A percentile compares a stretch with the other conserved stretches of the same genome.
Evolutionary conservation across 2,797 vertebrate genomes (phyloP).

Genomic region (Heliangelus exortis): DNA sequence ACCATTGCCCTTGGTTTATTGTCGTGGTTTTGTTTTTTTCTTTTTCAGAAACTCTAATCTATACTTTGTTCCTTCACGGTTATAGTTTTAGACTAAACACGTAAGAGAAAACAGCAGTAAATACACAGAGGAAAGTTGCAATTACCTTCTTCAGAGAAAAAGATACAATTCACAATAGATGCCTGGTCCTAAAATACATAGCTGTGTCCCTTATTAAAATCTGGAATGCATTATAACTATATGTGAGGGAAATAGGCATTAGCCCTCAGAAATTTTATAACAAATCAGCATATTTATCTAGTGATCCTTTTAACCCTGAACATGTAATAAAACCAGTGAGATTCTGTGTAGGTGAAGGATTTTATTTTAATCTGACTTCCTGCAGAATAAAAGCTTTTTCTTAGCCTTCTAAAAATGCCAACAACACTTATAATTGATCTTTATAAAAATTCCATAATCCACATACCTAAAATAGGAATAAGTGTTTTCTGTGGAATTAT

Average conservation of each 20-base stretch:
- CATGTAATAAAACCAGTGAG: constrained; percentile 39
- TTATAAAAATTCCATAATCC: neutral
- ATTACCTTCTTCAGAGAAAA: constrained; percentile 21
- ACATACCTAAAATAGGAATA: neutral
- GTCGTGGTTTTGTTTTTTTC: neutral
- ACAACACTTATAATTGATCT: constrained; percentile 1
- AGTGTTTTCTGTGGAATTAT: constrained; percentile 9
- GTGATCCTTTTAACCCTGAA: constrained; percentile 45
- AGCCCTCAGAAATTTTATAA: constrained; percentile 40
- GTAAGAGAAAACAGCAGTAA: constrained; percentile 14
- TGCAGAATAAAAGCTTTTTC: constrained; percentile 3
- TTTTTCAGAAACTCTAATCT: constrained; percentile 22
- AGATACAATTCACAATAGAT: constrained; percentile 31
- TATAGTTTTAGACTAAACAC: constrained; percentile 12
- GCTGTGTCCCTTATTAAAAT: constrained; percentile 50
- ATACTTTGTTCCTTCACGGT: neutral
- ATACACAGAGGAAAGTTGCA: neutral
- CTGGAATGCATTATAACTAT: constrained; percentile 15
- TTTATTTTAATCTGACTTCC: constrained; percentile 35
- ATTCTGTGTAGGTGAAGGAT: constrained; percentile 2
- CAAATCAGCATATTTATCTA: constrained; percentile 32
- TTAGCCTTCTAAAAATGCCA: neutral
- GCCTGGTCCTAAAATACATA: constrained; percentile 11
- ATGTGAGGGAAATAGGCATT: constrained; percentile 13
- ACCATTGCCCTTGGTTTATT: neutral